Evolutionary conservation across 2,797 vertebrate species (phyloP).

Genomic region (Nothura maculosa): DNA sequence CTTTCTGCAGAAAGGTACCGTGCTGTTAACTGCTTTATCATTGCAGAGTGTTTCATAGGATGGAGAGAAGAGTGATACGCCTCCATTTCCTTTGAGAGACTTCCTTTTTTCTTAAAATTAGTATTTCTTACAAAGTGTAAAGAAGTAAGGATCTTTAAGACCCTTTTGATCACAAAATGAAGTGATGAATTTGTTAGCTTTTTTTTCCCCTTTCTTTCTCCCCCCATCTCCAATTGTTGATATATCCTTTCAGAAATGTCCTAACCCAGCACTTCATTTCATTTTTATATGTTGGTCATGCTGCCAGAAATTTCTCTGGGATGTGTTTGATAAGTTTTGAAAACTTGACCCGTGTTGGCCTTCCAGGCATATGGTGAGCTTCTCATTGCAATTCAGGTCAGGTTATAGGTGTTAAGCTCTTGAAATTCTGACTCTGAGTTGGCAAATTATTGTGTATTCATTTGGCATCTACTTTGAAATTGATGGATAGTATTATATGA

Average conservation of each 20-base stretch:
- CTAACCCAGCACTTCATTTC: neutral
- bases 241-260: neutral
- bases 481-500: neutral
- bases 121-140: neutral
- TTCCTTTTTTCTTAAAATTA: accelerated
- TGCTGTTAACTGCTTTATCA: neutral
- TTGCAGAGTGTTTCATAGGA: accelerated
- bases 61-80: neutral
- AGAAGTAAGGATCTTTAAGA: neutral
- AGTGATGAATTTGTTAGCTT: neutral
- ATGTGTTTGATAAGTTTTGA: neutral
- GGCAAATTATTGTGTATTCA: neutral
- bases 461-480: neutral
- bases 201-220: neutral
- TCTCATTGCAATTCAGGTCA: neutral
- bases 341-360: neutral
- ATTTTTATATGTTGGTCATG: accelerated
- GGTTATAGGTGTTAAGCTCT: neutral
- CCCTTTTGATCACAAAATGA: neutral
- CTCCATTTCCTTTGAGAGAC: neutral
- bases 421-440: neutral
- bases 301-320: neutral
- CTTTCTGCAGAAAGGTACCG: conserved; percentile 97
- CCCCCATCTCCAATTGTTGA: neutral
- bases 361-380: neutral